Evolutionary conservation across 2,113 vertebrate genomes (phyloP), one percentile per base, ranked within the genome.

Genomic region (Neogobius melanostomus): DNA sequence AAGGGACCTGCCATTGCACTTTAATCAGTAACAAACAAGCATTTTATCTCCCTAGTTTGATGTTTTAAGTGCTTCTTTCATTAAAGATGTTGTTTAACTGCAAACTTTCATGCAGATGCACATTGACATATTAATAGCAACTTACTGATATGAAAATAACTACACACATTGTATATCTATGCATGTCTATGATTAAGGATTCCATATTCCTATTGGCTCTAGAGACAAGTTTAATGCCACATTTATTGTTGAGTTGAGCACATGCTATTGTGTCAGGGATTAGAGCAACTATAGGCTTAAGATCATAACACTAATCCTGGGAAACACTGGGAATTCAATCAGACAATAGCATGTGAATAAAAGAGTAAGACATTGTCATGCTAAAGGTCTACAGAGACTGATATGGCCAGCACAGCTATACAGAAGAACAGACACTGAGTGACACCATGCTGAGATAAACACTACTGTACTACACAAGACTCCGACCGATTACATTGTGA

Each of bases 221-320:
- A 36, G 28, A 36, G 28, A 36, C 43, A 7, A 14, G 57, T 43
- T 54, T 28, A 54, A 54, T 54, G 53, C 53, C 2, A 10, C 11
- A 11, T 54, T 54, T 54, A 28, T 21, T 68, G 52, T 11, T 56
- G 50, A 67, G 71, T 74, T n/a, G 60, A 65, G 59, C 66, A 62
- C 53, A 54, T 54, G 72, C 75, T 79, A 79, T 79, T 62, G 60
- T 60, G 70, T 71, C 49, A 54, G 71, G 72, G 70, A 81, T 81
- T 79, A 79, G 53, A 64, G 66, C 51, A 66, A 71, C 42, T 69
- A 66, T 57, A 74, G 48, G 68, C 63, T 74, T 81, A 81, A 76
- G 8, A 50, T 83, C 17, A 83, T 65, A 68, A 49, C 62, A 70
- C 54, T 75, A 76, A 81, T 76, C 66, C 60, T 45, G 44, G 46